Evolutionary conservation across 2,888 invertebrate genomes (phyloP), one percentile per base, ranked within the genome.

Genomic region (Dioctria rufipes): DNA sequence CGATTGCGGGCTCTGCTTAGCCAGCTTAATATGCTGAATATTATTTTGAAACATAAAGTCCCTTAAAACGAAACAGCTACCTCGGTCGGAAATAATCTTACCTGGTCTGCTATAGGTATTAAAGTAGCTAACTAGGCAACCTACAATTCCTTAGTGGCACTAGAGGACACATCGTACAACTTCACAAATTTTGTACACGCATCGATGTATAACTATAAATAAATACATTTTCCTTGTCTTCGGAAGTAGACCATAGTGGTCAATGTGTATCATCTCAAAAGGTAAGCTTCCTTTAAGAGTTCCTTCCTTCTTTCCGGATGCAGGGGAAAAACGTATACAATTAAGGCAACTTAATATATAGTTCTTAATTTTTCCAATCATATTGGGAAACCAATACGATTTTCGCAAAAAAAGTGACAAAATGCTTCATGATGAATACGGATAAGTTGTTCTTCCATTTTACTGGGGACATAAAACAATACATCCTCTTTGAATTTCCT

Each of bases 321-420:
- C 9, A 13, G 25, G 13, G 11, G 43, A 61, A 58, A 40, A 75
- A 75, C 42, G 11, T 3, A 73, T 65, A 37, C 73, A 73, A 5
- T 65, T 73, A 13, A 79, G 65, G 11, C 65, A 80, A 65, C 49
- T 73, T 13, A 51, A 6, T 25, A 80, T 51, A 51, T 80, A 80
- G 63, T 43, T 5, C n/a, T 65, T 80, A 5, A 80, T 51, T 61
- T 73, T 65, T 0, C 25, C n/a, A 13, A 63, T 83, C 80, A 85
- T 82, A 42, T 84, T 83, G 9, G 85, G 85, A 81, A 86, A 86
- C 84, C 85, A 86, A 82, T 85, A 87, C 5, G 49, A 69, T 71
- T 78, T 40, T 42, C 82, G 13, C 80, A 13, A 40, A 81, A 82
- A 83, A 85, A 60, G 82, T 87, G 86, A 58, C 85, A 85, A 43